phyloP scores from a whole-genome alignment of 2,888 invertebrate genomes.

The Sesia bembeciformis region DNA sequence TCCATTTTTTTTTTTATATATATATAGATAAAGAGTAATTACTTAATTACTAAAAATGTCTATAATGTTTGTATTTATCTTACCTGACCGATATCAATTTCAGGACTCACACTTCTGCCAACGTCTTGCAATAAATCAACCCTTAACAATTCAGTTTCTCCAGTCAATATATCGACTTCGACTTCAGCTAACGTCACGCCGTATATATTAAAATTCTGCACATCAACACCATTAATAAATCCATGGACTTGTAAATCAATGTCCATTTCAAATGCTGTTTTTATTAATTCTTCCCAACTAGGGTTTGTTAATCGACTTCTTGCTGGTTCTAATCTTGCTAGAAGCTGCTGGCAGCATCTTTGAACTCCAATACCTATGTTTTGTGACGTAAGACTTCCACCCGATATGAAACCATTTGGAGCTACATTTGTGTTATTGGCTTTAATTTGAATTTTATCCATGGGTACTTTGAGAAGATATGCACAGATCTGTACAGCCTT shows the following conservation, averaged over 20 bases:
- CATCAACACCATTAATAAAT: constrained; percentile 32
- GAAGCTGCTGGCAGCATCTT: constrained; percentile 58
- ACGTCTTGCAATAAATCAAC: constrained; percentile 80
- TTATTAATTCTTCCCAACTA: constrained; percentile 67
- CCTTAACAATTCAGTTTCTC: constrained; percentile 76
- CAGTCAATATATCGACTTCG: constrained; percentile 83
- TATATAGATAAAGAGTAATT: not conserved
- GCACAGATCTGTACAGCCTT: constrained; percentile 79
- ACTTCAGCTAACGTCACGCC: constrained; percentile 78
- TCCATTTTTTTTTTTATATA: too few relatives aligned
- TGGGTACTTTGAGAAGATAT: constrained; percentile 74
- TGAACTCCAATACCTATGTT: constrained; percentile 70
- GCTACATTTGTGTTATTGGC: constrained; percentile 74
- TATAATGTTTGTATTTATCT: constrained; percentile 1
- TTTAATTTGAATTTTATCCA: constrained; percentile 78
- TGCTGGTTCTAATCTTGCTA: constrained; percentile 55
- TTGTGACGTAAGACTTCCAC: constrained; percentile 80
- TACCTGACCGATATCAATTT: constrained; percentile 80
- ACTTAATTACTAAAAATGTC: too few relatives aligned
- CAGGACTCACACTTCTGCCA: constrained; percentile 78
- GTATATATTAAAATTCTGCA: constrained; percentile 45
- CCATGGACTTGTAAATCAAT: constrained; percentile 47
- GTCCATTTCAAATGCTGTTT: constrained; percentile 47
- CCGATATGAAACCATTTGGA: constrained; percentile 78
- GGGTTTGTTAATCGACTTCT: constrained; percentile 52